phyloP scores from a whole-genome alignment of 2,113 vertebrate genomes.

The Piliocolobus tephrosceles region DNA sequence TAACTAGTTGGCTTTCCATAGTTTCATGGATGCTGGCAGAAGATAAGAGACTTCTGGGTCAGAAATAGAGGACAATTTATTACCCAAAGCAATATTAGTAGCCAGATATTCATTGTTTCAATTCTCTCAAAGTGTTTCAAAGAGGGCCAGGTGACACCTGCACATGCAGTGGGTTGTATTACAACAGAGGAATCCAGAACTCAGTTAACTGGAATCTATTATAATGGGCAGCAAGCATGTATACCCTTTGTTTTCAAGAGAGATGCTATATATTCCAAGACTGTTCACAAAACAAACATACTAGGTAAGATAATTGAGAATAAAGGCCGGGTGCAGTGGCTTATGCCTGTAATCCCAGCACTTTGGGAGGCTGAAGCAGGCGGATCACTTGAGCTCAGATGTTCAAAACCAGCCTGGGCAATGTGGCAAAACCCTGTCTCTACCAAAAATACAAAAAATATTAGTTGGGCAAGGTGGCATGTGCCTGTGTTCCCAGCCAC shows the following conservation, averaged over 20 bases:
- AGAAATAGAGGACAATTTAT: not conserved
- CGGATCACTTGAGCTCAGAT: too few relatives aligned
- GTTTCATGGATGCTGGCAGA: not conserved
- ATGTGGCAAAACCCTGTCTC: too few relatives aligned
- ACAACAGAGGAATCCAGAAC: not conserved
- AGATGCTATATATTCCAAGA: not conserved
- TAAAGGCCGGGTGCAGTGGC: not conserved
- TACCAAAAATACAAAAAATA: too few relatives aligned
- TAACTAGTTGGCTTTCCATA: not conserved
- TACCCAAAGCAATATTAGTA: not conserved
- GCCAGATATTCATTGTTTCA: not conserved
- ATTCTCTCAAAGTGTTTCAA: not conserved
- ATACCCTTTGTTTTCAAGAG: not conserved
- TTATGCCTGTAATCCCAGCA: too few relatives aligned
- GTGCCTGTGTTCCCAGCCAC: too few relatives aligned
- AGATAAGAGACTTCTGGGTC: not conserved
- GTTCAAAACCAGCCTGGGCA: too few relatives aligned
- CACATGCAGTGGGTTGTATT: not conserved
- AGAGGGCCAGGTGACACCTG: not conserved
- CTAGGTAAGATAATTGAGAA: not conserved
- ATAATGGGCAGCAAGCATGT: not conserved
- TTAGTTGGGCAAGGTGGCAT: too few relatives aligned
- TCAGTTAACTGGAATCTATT: not conserved
- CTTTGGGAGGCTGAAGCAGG: too few relatives aligned
- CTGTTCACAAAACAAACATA: not conserved